phyloP scores from a whole-genome alignment of 2,888 invertebrate genomes.

The Abrostola triplasia region DNA sequence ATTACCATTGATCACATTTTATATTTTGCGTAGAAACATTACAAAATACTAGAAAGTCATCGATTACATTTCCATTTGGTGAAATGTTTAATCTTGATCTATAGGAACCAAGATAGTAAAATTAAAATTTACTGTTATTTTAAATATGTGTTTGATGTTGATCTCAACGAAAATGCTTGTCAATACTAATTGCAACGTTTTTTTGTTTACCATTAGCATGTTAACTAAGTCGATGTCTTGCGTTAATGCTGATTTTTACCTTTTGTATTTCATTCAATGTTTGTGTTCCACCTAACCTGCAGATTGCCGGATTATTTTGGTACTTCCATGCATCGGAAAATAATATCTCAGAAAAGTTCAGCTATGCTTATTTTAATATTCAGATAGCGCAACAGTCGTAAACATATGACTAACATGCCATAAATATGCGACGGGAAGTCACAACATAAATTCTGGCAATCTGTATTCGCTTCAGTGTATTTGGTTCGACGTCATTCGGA shows the following conservation, averaged over 20 bases:
- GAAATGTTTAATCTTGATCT: constrained; percentile 1
- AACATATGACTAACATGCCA: constrained; percentile 9
- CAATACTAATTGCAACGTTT: constrained; percentile 56
- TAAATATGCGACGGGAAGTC: background rate
- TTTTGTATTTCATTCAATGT: constrained; percentile 49
- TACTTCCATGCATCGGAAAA: background rate
- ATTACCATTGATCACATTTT: background rate
- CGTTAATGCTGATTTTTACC: constrained; percentile 55
- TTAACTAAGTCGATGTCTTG: constrained; percentile 61
- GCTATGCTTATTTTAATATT: background rate
- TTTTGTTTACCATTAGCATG: constrained; percentile 67
- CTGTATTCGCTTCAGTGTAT: constrained; percentile 48
- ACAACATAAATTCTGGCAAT: constrained; percentile 46
- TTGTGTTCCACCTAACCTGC: constrained; percentile 37
- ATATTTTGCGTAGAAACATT: background rate
- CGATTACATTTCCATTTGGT: background rate
- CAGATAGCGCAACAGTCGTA: constrained; percentile 6
- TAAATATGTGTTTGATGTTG: constrained; percentile 48
- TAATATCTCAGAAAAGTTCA: background rate
- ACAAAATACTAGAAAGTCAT: background rate
- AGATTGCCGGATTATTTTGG: constrained; percentile 42
- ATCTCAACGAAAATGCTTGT: constrained; percentile 53
- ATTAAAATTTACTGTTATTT: constrained; percentile 24
- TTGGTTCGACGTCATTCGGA: constrained; percentile 55
- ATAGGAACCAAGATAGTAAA: constrained; percentile 6